Evolutionary conservation across 2,113 vertebrate genomes (phyloP).

Genomic region (cat (Felis catus)): DNA sequence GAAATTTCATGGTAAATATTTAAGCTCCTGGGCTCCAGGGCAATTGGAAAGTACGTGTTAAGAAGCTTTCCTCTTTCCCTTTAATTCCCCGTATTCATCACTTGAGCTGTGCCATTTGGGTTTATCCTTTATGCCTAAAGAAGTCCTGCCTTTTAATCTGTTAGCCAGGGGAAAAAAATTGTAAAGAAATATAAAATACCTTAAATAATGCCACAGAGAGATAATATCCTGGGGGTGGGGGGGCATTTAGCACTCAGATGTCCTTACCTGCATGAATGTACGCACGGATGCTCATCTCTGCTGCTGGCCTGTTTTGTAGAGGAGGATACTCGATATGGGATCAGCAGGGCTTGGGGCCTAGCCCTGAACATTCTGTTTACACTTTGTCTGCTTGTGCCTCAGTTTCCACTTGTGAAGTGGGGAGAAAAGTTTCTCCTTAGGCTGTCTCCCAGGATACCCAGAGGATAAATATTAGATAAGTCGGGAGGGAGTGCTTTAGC

Average conservation of each 20-base stretch:
- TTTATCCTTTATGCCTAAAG: conserved; percentile 79
- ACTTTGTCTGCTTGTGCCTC: neutral
- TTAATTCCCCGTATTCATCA: conserved; percentile 82
- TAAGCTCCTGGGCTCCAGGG: conserved; percentile 63
- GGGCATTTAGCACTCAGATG: conserved; percentile 36
- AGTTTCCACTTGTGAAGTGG: neutral
- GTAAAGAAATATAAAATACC: conserved; percentile 28
- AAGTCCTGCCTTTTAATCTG: conserved; percentile 76
- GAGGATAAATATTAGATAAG: neutral
- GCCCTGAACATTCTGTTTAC: neutral
- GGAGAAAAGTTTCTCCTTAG: neutral
- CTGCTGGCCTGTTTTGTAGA: neutral
- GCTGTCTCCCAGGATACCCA: neutral
- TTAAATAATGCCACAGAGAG: conserved; percentile 44
- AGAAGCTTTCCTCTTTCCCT: conserved; percentile 82
- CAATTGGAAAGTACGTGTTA: conserved; percentile 77
- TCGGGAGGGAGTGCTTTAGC: neutral
- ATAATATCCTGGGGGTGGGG: neutral
- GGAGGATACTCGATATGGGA: neutral
- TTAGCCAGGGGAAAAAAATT: neutral
- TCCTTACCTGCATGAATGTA: neutral
- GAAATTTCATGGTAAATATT: conserved; percentile 78
- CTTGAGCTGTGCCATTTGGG: conserved; percentile 79
- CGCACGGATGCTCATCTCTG: neutral
- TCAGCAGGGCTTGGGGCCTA: neutral